Percentiles rank a stretch among this genome's conserved stretches.
Conservation (phyloP, 2,113 vertebrate genomes). For the Dasyornis broadbenti region DNA sequence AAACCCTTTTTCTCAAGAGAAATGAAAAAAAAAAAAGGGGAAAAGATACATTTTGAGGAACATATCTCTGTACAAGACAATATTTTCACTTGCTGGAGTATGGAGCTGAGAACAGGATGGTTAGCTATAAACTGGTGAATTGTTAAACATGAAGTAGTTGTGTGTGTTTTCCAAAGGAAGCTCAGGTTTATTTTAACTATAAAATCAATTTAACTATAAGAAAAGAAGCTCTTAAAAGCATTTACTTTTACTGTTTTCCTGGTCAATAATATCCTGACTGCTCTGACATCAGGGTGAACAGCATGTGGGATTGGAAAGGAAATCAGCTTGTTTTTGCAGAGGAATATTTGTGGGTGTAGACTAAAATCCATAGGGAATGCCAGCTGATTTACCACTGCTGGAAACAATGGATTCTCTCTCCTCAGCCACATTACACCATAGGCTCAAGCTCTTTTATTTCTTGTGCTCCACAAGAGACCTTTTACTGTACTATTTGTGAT, state of each 20-base stretch:
- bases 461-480: not conserved
- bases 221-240: not conserved
- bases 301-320: not conserved
- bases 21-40: not conserved
- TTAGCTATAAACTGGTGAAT: not conserved
- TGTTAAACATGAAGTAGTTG: not conserved
- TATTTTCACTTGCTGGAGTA: not conserved
- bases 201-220: slow-evolving; percentile 6
- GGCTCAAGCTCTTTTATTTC: not conserved
- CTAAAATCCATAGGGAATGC: not conserved
- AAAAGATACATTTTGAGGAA: not conserved
- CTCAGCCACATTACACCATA: not conserved
- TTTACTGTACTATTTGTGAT: not conserved
- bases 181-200: slow-evolving; percentile 18
- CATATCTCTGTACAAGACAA: not conserved
- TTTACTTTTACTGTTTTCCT: not conserved
- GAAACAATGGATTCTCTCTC: slow-evolving; percentile 28
- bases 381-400: slow-evolving; percentile 1
- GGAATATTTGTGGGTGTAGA: not conserved
- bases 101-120: not conserved
- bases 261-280: not conserved
- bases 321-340: slow-evolving; percentile 17
- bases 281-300: not conserved
- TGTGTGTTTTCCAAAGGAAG: not conserved
- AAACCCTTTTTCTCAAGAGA: not conserved